Percentiles rank a stretch among this genome's conserved stretches.
phyloP scores from a whole-genome alignment of 2,113 vertebrate species.

The Corvus cornix region DNA sequence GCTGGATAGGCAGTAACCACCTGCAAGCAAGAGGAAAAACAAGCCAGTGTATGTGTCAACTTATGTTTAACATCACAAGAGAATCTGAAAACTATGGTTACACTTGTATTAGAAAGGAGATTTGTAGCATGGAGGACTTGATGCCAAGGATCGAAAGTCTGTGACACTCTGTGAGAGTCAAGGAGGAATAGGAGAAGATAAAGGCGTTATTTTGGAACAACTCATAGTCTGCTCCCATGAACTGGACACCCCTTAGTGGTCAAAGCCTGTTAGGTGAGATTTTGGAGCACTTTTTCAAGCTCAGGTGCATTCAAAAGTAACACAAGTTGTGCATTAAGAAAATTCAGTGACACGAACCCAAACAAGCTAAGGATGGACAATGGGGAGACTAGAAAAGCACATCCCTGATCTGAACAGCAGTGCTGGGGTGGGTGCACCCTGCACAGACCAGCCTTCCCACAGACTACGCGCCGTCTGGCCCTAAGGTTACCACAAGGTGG shows the following conservation, averaged over 20 bases:
- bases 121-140: neutral
- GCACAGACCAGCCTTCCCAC: rapidly evolving
- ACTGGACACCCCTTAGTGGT: neutral
- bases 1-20: neutral
- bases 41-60: neutral
- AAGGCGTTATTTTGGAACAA: neutral
- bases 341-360: neutral
- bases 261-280: neutral
- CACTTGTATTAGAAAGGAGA: neutral
- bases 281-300: neutral
- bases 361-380: neutral
- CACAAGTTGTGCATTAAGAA: neutral
- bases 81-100: neutral
- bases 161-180: rapidly evolving
- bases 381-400: rapidly evolving
- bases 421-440: no score
- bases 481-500: neutral
- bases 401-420: neutral
- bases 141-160: neutral
- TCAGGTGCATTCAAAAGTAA: neutral
- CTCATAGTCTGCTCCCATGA: neutral
- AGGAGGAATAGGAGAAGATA: neutral
- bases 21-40: neutral
- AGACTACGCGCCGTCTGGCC: rapidly evolving
- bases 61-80: neutral